Evolutionary conservation across 2,888 invertebrate species (phyloP).

Genomic region (Rhagophthalmus giganteus): DNA sequence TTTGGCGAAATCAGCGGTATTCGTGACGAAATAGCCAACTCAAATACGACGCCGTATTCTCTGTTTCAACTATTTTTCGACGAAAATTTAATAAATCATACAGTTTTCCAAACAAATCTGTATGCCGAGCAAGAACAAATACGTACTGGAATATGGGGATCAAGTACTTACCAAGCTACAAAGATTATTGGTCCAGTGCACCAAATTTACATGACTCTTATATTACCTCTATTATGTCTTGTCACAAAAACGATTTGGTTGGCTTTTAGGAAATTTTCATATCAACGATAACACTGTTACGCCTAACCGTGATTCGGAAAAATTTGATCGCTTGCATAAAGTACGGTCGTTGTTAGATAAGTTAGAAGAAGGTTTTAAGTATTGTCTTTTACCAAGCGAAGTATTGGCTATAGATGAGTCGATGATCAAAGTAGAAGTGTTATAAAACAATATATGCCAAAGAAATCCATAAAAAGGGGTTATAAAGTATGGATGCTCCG

Average conservation of each 20-base stretch:
- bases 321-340: slow-evolving; percentile 9
- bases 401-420: slow-evolving; percentile 25
- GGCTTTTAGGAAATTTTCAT: slow-evolving; percentile 3
- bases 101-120: too few relatives aligned
- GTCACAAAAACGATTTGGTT: neutral
- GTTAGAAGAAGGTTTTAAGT: neutral
- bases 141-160: too few relatives aligned
- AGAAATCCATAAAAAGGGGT: slow-evolving; percentile 40
- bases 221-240: neutral
- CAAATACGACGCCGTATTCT: too few relatives aligned
- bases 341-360: neutral
- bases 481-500: slow-evolving; percentile 36
- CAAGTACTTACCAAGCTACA: too few relatives aligned
- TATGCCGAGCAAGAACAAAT: too few relatives aligned
- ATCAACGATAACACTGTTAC: slow-evolving; percentile 2
- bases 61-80: too few relatives aligned
- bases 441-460: slow-evolving; percentile 37
- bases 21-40: too few relatives aligned
- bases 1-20: too few relatives aligned
- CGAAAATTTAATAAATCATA: too few relatives aligned
- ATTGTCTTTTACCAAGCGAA: neutral
- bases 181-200: too few relatives aligned
- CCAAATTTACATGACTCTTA: neutral
- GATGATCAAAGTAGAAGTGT: slow-evolving; percentile 36
- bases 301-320: neutral